phyloP scores from a whole-genome alignment of 2,888 invertebrate species.

The Palloptera scutellata region DNA sequence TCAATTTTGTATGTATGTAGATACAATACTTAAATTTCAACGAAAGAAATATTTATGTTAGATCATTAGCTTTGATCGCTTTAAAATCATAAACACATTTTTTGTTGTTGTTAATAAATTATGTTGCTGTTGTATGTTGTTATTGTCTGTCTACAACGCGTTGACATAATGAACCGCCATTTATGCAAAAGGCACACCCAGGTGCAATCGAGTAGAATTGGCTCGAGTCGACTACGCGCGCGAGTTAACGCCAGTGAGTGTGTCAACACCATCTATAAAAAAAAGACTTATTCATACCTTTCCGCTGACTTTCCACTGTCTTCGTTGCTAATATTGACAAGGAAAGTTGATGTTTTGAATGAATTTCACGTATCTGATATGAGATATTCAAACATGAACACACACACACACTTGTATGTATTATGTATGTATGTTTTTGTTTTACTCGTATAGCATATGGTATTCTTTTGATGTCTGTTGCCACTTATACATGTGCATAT shows the following conservation, averaged over 20 bases:
- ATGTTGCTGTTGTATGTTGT: not conserved
- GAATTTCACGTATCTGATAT: slow-evolving; percentile 52
- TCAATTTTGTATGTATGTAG: not conserved
- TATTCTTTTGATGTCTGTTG: too few relatives aligned
- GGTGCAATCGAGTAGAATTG: not conserved
- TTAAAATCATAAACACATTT: not conserved
- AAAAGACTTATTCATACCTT: not conserved
- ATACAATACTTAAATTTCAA: too few relatives aligned
- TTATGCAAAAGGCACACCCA: slow-evolving; percentile 45
- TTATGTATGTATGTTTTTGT: too few relatives aligned
- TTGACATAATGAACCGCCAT: slow-evolving; percentile 45
- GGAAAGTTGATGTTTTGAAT: slow-evolving; percentile 40
- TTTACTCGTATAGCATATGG: too few relatives aligned
- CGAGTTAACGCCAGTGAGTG: not conserved
- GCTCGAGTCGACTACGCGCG: not conserved
- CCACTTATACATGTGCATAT: too few relatives aligned
- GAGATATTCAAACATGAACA: too few relatives aligned
- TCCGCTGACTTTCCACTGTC: not conserved
- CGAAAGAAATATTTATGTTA: not conserved
- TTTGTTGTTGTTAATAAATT: not conserved
- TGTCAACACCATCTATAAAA: not conserved
- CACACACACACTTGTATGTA: slow-evolving; percentile 17
- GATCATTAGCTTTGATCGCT: not conserved
- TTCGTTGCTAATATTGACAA: slow-evolving; percentile 1
- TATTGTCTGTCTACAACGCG: slow-evolving; percentile 7